Evolutionary conservation across 2,888 invertebrate species (phyloP), one percentile per base, ranked within the genome.

Genomic region (Carcina quercana): DNA sequence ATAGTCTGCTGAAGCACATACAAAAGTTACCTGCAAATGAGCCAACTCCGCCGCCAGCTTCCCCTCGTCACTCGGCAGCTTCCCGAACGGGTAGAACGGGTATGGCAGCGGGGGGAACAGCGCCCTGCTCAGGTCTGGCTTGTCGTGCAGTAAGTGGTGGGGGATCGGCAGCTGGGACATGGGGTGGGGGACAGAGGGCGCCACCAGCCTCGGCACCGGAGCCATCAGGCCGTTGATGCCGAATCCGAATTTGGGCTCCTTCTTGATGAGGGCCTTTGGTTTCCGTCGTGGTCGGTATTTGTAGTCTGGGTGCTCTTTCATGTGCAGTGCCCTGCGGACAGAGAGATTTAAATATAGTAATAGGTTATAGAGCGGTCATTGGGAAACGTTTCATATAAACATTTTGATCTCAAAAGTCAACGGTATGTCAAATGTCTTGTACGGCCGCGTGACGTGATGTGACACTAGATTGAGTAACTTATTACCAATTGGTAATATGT

Each of bases 231-330:
- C 88, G 35, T 87, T 86, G 55, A 91, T 86, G 3, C 88, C 87
- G 66, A 90, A 91, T 3, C 89, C 89, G 58, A 89, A 91, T 58
- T 91, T 91, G 13, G 89, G 88, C 51, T 92, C 92, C 50, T 92
- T 92, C 68, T 94, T 94, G 43, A 93, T 87, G 8, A 94, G 83
- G 0, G 94, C 91, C 68, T 95, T 95, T 3, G 95, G 95, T 72
- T 95, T 95, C 57, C 95, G 85, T 32, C 95, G 86, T 7, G 95
- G 95, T 25, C 95, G 87, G 82, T 95, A 95, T 76, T 95, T 95
- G 86, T 95, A 95, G 79, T 95, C 95, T 4, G 95, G 95, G 58
- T 95, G 95, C 64, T 95, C 95, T 76, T 94, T 95, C 95, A 95
- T 95, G 86, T 95, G 95, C 7, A 95, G 86, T 20, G 95, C 94